Percentiles rank a stretch among this genome's conserved stretches.
Conservation (phyloP, 1,140 invertebrate species). For the Paralvinella palmiformis region DNA sequence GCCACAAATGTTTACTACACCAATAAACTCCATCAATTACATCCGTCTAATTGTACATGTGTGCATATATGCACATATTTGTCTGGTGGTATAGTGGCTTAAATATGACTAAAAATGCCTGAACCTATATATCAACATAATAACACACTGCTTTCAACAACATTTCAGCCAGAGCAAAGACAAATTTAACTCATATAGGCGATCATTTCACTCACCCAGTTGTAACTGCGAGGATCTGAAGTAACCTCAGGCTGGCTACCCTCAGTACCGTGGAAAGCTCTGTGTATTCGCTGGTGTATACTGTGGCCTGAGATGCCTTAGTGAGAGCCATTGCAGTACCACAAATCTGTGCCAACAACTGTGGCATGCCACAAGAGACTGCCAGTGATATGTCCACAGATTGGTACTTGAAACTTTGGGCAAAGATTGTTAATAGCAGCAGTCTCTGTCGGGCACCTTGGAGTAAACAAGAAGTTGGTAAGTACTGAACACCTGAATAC, state of each 20-base stretch:
- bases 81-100: too few species aligned
- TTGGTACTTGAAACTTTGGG: conserved; percentile 57
- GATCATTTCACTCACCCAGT: conserved; percentile 41
- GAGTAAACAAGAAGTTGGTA: too few species aligned
- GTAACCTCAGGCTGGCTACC: conserved; percentile 50
- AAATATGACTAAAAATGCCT: too few species aligned
- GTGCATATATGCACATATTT: too few species aligned
- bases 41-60: too few species aligned
- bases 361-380: conserved; percentile 56
- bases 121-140: too few species aligned
- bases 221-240: conserved; percentile 57
- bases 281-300: conserved; percentile 27
- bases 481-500: too few species aligned
- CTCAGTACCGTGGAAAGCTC: conserved; percentile 36
- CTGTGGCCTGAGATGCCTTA: conserved; percentile 20
- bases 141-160: too few species aligned
- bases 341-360: conserved; percentile 50
- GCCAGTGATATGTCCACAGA: conserved; percentile 57
- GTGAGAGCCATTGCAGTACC: conserved; percentile 27
- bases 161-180: too few species aligned
- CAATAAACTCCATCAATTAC: too few species aligned
- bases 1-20: too few species aligned
- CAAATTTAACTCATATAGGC: too few species aligned
- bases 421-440: conserved; percentile 55
- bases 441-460: conserved; percentile 46